phyloP scores from a whole-genome alignment of 2,113 vertebrate genomes.

The Motacilla tschutschensis region DNA sequence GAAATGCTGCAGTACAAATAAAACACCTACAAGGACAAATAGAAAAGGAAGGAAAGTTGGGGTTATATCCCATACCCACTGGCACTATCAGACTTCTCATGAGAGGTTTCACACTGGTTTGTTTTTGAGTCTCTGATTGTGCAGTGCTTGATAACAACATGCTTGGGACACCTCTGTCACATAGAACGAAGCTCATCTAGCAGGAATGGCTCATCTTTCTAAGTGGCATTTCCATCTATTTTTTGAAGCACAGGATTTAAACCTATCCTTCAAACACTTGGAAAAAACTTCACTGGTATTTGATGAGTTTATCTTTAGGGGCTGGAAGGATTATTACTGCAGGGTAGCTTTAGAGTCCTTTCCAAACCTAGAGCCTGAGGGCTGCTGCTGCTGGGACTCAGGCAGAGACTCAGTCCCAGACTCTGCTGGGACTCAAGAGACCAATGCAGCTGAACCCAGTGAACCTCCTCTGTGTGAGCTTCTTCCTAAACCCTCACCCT shows the following conservation, averaged over 20 bases:
- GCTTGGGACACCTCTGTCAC: background rate
- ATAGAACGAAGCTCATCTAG: background rate
- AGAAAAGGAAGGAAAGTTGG: background rate
- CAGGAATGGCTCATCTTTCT: background rate
- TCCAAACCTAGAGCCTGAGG: background rate
- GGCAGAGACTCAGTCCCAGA: background rate
- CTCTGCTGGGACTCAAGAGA: background rate
- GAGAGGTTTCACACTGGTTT: background rate
- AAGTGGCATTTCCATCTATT: background rate
- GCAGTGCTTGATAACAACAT: background rate
- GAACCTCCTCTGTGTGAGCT: background rate
- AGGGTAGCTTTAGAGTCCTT: background rate
- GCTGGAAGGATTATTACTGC: background rate
- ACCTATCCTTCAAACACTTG: background rate
- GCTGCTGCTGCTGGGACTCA: background rate
- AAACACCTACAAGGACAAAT: background rate
- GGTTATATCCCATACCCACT: background rate
- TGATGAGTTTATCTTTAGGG: background rate
- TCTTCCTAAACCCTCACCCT: background rate
- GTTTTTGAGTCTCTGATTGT: background rate
- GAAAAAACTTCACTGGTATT: background rate
- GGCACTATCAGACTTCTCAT: background rate
- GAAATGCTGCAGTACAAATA: background rate
- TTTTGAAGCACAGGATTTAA: background rate
- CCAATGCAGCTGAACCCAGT: background rate